These are phyloP conservation scores for Hydropsyche tenuis DNA, from an alignment of 1,140 invertebrate species.

Conservation along the genomic window DNA sequence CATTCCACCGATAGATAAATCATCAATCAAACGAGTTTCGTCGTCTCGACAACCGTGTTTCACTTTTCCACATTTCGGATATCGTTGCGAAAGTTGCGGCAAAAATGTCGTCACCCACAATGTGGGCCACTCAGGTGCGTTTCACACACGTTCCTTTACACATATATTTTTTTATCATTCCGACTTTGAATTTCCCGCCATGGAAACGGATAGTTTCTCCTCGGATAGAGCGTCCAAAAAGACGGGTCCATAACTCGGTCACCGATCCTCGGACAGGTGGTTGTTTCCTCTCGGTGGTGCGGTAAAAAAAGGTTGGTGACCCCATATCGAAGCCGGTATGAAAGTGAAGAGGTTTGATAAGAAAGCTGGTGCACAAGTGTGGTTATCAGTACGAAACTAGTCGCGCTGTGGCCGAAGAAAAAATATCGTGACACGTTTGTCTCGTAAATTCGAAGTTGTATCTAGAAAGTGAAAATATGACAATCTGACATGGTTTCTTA, in stretches of 20 bases:
- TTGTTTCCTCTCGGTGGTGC: too few relatives aligned
- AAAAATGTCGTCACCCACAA: conserved; percentile 15
- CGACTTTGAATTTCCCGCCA: too few relatives aligned
- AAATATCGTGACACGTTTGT: too few relatives aligned
- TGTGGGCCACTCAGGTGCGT: conserved; percentile 3
- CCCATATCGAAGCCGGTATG: background rate
- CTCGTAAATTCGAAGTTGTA: too few relatives aligned
- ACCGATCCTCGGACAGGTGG: background rate
- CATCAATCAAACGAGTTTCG: background rate
- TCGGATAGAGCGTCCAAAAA: background rate
- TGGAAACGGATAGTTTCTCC: background rate
- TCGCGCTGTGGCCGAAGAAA: too few relatives aligned
- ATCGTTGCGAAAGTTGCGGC: conserved; percentile 2
- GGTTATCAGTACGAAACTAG: too few relatives aligned
- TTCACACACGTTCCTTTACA: background rate
- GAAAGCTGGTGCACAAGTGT: too few relatives aligned
- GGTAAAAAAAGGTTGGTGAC: background rate
- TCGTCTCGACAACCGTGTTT: background rate
- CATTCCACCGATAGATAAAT: background rate
- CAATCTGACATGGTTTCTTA: too few relatives aligned
- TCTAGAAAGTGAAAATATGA: too few relatives aligned
- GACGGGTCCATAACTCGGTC: too few relatives aligned
- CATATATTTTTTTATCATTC: too few relatives aligned
- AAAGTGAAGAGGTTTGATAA: background rate
- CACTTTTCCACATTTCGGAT: conserved; percentile 21